These are phyloP conservation scores for Adelges cooleyi DNA, from an alignment of 1,140 invertebrate species.

Conservation along the genomic window DNA sequence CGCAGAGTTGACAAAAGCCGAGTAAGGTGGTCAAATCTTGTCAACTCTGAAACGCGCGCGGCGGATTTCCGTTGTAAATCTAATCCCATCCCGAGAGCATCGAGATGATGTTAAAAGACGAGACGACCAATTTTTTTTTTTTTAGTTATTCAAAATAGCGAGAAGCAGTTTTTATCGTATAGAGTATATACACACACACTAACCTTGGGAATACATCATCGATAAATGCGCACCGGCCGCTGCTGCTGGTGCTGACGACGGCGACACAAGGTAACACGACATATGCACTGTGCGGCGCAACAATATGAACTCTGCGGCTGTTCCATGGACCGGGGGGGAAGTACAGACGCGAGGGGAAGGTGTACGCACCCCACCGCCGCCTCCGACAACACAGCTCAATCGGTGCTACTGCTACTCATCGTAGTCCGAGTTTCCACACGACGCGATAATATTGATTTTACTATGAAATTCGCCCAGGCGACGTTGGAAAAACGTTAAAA, in stretches of 20 bases:
- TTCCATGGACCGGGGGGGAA: slow-evolving; percentile 9
- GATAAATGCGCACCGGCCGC: slow-evolving; percentile 24
- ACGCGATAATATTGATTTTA: slow-evolving; percentile 27
- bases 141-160: too few relatives aligned
- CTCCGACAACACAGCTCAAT: background rate
- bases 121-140: too few relatives aligned
- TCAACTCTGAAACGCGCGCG: too few relatives aligned
- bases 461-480: slow-evolving; percentile 14
- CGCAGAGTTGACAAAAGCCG: too few relatives aligned
- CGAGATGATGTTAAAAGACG: too few relatives aligned
- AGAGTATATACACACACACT: too few relatives aligned
- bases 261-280: slow-evolving; percentile 24
- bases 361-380: slow-evolving; percentile 16
- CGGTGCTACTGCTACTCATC: slow-evolving; percentile 1
- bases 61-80: too few relatives aligned
- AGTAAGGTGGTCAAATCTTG: too few relatives aligned
- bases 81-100: too few relatives aligned
- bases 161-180: too few relatives aligned
- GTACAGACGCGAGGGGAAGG: slow-evolving; percentile 5
- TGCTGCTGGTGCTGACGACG: background rate
- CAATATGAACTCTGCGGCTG: slow-evolving; percentile 21
- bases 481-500: background rate
- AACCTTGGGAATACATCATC: slow-evolving; percentile 28
- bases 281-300: slow-evolving; percentile 28
- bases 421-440: slow-evolving; percentile 25